A percentile compares a stretch with the other conserved stretches of the same genome.
These are phyloP conservation scores for Calliphora vicina DNA, from an alignment of 1,140 invertebrate genomes.

Conservation along the genomic window DNA sequence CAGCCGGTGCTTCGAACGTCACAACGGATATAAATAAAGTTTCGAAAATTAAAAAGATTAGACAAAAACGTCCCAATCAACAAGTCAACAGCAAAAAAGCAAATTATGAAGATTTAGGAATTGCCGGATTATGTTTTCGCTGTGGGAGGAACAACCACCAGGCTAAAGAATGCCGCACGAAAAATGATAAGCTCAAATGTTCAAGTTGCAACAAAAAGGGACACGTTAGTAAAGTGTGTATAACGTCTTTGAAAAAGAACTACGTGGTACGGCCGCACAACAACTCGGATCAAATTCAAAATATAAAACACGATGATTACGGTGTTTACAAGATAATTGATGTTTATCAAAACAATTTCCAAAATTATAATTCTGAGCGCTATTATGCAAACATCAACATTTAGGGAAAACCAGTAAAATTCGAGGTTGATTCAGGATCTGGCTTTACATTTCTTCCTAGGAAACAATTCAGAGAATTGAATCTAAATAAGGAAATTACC, in stretches of 20 bases:
- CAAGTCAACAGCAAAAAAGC: not conserved
- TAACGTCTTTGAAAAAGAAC: not conserved
- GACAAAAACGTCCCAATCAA: not conserved
- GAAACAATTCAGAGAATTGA: not conserved
- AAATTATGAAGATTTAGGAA: not conserved
- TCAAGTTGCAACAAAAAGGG: not conserved
- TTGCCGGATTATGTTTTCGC: slow-evolving; percentile 6
- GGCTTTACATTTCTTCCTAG: slow-evolving; percentile 8
- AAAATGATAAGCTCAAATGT: not conserved
- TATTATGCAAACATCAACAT: not conserved
- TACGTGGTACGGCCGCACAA: not conserved
- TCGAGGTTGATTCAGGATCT: not conserved
- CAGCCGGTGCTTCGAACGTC: not conserved
- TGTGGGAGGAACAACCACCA: slow-evolving; percentile 5
- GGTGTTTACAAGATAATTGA: not conserved
- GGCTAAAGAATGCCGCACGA: not conserved
- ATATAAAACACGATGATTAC: not conserved
- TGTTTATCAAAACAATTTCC: not conserved
- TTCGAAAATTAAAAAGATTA: not conserved
- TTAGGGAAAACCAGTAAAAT: not conserved
- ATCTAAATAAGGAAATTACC: not conserved
- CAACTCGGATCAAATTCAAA: not conserved
- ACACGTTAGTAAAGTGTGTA: not conserved
- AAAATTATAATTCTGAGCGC: not conserved
- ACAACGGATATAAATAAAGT: not conserved